Percentiles rank a stretch among this genome's conserved stretches.
Conservation (phyloP, 2,797 vertebrate species). For the Notolepis coatsorum region DNA sequence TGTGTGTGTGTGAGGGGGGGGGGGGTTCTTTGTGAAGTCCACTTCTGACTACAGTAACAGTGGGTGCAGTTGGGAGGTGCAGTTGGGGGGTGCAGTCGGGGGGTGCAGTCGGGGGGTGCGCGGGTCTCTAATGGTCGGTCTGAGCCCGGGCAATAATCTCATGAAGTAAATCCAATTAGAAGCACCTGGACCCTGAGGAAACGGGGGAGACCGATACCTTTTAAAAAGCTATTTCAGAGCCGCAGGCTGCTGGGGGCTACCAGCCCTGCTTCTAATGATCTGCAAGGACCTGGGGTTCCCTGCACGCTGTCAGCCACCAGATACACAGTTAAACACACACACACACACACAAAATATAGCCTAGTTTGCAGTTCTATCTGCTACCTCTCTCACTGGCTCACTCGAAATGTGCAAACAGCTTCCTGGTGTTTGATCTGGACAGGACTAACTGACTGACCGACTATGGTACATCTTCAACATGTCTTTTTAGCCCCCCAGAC, state of each 20-base stretch:
- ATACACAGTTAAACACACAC: neutral
- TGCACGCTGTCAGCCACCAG: slow-evolving; percentile 6
- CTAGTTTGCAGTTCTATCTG: neutral
- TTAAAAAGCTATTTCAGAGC: slow-evolving; percentile 61
- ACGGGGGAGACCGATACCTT: slow-evolving; percentile 43
- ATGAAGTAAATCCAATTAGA: slow-evolving; percentile 70
- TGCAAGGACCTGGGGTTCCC: slow-evolving; percentile 29
- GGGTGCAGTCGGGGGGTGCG: slow-evolving; percentile 22
- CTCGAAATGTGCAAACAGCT: slow-evolving; percentile 5
- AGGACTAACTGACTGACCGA: neutral
- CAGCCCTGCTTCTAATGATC: slow-evolving; percentile 28
- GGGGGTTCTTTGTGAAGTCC: slow-evolving; percentile 45
- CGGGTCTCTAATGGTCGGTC: slow-evolving; percentile 33
- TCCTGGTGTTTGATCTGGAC: neutral
- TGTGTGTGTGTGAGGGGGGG: too few relatives aligned
- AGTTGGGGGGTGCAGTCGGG: too few relatives aligned
- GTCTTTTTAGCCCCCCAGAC: neutral
- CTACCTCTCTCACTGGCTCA: neutral
- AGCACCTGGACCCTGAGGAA: slow-evolving; percentile 59
- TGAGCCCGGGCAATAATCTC: slow-evolving; percentile 50
- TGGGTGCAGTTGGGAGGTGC: slow-evolving; percentile 20
- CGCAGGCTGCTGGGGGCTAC: slow-evolving; percentile 28
- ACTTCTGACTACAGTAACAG: slow-evolving; percentile 30
- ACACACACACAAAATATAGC: slow-evolving; percentile 2
- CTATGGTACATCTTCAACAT: too few relatives aligned